Base-by-base conservation (phyloP, 2,113 vertebrate genomes). In the Lepisosteus oculatus region DNA sequence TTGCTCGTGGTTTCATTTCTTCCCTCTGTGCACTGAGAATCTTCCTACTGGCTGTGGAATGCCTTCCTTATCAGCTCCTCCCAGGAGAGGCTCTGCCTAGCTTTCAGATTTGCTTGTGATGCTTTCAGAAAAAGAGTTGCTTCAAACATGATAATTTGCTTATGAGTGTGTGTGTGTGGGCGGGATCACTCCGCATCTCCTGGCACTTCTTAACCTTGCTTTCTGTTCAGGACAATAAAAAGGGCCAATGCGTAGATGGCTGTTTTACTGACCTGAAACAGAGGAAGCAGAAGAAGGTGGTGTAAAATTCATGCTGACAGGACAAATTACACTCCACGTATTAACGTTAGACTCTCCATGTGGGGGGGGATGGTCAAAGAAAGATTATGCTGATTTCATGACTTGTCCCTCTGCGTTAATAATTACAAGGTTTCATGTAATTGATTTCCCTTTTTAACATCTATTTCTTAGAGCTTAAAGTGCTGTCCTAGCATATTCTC, bases 401-500 rank as follows among this genome's bases (percentile, higher is more conserved):
- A 9, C 47, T 51, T 9, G 9, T 51, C 47, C 47, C 47, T 51
- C 47, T 8, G 57, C 5, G 8, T 59, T n/a, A 11, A 11, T 59
- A 59, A 13, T 3, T 29, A 43, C 42, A 41, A 65, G 15, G 17
- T 13, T 65, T 65, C 42, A 29, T n/a, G 62, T 4, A 3, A 13
- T 41, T 65, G 62, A 65, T 65, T 65, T 15, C 42, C 5, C 42
- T 29, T 8, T 13, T n/a, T 6, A 29, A n/a, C 57, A 11, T 15
- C n/a, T 59, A 8, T 6, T 11, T 29, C 57, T 11, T 29, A 6
- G 62, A 65, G 62, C 42, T 65, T 41, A 43, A 65, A 65, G 9
- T 43, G 62, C 62, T 65, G 62, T 65, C 62, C 17, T 41, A 17
- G 62, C 62, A 65, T 29, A 6, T 65, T 65, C 42, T 41, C 29